Conservation (phyloP, 1,140 invertebrate species). For the Nasonia longicornis region DNA sequence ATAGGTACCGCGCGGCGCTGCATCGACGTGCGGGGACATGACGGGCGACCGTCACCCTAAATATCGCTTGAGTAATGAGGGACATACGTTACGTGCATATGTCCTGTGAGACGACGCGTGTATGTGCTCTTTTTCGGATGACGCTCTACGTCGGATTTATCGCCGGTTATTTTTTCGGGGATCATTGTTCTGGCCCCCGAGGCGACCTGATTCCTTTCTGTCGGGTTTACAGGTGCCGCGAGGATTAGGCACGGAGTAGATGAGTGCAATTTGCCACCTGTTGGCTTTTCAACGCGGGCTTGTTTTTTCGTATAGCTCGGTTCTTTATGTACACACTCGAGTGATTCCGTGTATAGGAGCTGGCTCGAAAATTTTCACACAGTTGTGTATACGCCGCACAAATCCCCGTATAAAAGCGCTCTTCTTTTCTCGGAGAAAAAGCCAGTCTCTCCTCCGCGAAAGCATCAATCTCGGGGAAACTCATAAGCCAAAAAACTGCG, state of each 20-base stretch:
- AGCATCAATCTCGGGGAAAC: neutral
- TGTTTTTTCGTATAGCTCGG: neutral
- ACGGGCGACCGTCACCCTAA: slow-evolving; percentile 28
- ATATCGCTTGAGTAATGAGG: slow-evolving; percentile 38
- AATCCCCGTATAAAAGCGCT: too few species aligned
- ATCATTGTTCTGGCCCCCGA: neutral
- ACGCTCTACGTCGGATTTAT: neutral
- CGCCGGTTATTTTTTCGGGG: slow-evolving; percentile 17
- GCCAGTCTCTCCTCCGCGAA: neutral
- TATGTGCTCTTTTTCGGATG: slow-evolving; percentile 16
- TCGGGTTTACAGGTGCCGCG: neutral
- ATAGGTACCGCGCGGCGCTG: neutral
- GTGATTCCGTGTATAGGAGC: too few species aligned
- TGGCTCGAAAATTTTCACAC: too few species aligned
- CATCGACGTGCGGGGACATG: slow-evolving; percentile 26
- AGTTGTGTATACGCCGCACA: too few species aligned
- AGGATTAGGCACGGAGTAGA: neutral
- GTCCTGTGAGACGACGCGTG: neutral
- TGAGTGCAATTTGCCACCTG: neutral
- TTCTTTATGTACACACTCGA: too few species aligned
- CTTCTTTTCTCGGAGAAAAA: neutral
- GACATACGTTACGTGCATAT: slow-evolving; percentile 34
- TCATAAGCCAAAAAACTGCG: neutral
- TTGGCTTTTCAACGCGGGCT: neutral
- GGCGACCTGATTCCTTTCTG: neutral